Conservation (phyloP, 2,113 vertebrate genomes). For the Rhinoderma darwinii region DNA sequence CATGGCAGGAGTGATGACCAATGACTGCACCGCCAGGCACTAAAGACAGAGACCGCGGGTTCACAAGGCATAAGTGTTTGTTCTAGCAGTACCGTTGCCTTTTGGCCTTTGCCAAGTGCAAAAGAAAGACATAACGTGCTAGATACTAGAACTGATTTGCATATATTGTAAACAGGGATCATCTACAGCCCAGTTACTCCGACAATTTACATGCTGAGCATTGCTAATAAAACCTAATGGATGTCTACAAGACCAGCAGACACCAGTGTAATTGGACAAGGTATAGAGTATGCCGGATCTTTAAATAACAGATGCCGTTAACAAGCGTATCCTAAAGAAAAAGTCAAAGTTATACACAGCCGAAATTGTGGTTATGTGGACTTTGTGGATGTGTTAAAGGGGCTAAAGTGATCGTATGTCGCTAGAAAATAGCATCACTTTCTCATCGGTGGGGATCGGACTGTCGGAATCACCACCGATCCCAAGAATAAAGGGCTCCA, state of each 20-base stretch:
- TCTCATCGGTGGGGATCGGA: no score
- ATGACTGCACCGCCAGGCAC: no score
- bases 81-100: not conserved
- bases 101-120: not conserved
- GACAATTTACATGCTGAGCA: slow-evolving; percentile 16
- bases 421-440: no score
- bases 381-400: no score
- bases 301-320: not conserved
- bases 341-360: no score
- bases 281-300: not conserved
- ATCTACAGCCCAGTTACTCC: slow-evolving; percentile 36
- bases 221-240: slow-evolving; percentile 25
- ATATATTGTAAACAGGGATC: slow-evolving; percentile 47
- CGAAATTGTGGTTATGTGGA: no score
- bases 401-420: no score
- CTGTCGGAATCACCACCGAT: no score
- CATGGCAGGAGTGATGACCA: not conserved
- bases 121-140: not conserved
- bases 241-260: not conserved
- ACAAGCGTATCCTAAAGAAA: no score
- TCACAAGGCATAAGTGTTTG: not conserved
- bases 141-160: slow-evolving; percentile 15
- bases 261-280: not conserved
- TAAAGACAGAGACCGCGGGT: not conserved
- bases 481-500: no score